phyloP scores from a whole-genome alignment of 1,140 invertebrate genomes.

The Paramacrobiotus metropolitanus region DNA sequence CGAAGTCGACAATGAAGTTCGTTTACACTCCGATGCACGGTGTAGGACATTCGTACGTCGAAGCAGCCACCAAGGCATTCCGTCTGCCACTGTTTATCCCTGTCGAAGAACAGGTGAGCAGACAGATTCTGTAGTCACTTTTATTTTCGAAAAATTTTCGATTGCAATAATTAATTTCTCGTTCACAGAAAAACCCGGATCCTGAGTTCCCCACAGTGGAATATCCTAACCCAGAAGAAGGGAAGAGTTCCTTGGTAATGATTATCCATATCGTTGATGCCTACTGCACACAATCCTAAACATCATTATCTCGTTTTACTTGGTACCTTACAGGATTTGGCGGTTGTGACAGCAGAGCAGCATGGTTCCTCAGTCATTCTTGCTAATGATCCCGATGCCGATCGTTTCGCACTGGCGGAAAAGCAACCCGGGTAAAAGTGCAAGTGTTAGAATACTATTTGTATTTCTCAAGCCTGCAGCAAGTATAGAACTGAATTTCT shows the following conservation, averaged over 20 bases:
- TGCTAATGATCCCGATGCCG: slow-evolving; percentile 96
- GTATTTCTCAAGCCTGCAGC: neutral
- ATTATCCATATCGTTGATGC: slow-evolving; percentile 4
- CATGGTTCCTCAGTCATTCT: slow-evolving; percentile 48
- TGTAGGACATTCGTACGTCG: slow-evolving; percentile 60
- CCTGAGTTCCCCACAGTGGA: slow-evolving; percentile 89
- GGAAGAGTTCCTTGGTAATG: slow-evolving; percentile 47
- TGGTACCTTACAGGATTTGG: slow-evolving; percentile 31
- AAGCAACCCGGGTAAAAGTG: slow-evolving; percentile 13
- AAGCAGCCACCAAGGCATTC: slow-evolving; percentile 43
- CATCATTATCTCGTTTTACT: slow-evolving; percentile 6
- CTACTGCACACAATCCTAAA: neutral
- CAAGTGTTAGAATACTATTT: neutral
- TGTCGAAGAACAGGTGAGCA: slow-evolving; percentile 36
- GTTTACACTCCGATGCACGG: slow-evolving; percentile 96
- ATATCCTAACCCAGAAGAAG: slow-evolving; percentile 96
- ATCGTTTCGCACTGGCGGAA: slow-evolving; percentile 77
- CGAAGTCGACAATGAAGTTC: slow-evolving; percentile 33
- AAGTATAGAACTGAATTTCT: no score
- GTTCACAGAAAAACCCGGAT: slow-evolving; percentile 53
- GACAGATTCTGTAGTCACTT: no score
- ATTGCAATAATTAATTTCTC: no score
- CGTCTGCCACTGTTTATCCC: slow-evolving; percentile 43
- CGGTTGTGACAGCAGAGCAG: slow-evolving; percentile 54
- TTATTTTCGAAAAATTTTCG: no score